Percentiles rank a stretch among this genome's conserved stretches.
These are phyloP conservation scores for Onychostoma macrolepis DNA, from an alignment of 2,113 vertebrate species.

Conservation along the genomic window DNA sequence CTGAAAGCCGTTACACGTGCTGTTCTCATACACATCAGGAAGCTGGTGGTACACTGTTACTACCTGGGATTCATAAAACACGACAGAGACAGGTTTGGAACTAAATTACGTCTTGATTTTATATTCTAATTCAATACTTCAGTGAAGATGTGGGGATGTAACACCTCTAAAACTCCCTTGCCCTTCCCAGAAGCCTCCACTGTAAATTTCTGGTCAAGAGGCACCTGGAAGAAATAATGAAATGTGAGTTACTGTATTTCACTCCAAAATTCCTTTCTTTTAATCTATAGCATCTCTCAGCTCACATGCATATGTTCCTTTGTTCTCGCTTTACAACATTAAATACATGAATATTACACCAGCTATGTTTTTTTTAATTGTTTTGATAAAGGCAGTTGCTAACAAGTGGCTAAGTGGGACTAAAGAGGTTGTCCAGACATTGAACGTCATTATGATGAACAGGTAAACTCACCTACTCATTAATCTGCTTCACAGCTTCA, in stretches of 20 bases:
- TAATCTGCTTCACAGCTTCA: no score
- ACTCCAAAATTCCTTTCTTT: not conserved
- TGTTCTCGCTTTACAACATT: no score
- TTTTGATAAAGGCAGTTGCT: no score
- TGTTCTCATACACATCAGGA: constrained; percentile 68
- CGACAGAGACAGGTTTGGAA: not conserved
- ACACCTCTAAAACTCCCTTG: constrained; percentile 80
- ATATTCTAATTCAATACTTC: not conserved
- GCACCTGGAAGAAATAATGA: constrained; percentile 61
- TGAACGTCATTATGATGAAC: no score
- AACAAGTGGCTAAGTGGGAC: no score
- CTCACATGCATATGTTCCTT: no score
- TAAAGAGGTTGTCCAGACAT: no score
- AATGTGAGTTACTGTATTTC: not conserved
- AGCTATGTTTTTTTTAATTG: no score
- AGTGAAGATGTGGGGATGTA: not conserved
- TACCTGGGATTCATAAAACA: constrained; percentile 60
- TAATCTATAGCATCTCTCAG: no score
- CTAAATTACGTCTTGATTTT: not conserved
- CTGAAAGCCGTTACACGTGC: constrained; percentile 69
- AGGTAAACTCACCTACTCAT: no score
- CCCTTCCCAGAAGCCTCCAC: constrained; percentile 78
- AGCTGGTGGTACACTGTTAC: constrained; percentile 78
- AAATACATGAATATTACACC: no score
- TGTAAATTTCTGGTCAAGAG: constrained; percentile 68